These are phyloP conservation scores for Erpornis zantholeuca DNA, from an alignment of 2,113 vertebrate genomes.

Conservation along the genomic window DNA sequence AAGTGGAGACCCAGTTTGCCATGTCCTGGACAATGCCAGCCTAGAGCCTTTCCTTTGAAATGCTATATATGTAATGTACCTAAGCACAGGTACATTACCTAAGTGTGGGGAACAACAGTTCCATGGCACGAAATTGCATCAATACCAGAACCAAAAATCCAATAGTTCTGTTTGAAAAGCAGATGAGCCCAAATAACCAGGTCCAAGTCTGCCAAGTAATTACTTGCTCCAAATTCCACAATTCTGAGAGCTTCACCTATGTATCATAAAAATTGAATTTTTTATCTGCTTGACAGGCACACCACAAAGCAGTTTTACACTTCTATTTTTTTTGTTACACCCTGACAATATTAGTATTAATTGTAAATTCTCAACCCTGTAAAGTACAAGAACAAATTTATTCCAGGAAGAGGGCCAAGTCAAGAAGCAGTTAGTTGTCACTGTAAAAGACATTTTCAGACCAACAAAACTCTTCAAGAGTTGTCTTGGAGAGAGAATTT, in stretches of 20 bases:
- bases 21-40: not conserved
- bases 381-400: not conserved
- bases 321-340: not conserved
- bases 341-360: not conserved
- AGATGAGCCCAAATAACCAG: not conserved
- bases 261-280: not conserved
- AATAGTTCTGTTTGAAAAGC: not conserved
- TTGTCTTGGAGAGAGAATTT: not conserved
- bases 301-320: not conserved
- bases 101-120: not conserved
- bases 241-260: not conserved
- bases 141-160: not conserved
- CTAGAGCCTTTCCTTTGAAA: not conserved
- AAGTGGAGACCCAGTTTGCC: not conserved
- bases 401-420: not conserved
- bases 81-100: too few species aligned
- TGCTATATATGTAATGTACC: not conserved
- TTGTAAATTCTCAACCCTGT: not conserved
- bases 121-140: not conserved
- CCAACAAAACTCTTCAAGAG: not conserved
- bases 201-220: not conserved
- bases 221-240: not conserved
- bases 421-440: not conserved
- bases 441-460: not conserved
- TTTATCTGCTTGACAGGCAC: not conserved